These are phyloP conservation scores for Drosophila varians DNA, from an alignment of 1,140 invertebrate species.

Conservation along the genomic window DNA sequence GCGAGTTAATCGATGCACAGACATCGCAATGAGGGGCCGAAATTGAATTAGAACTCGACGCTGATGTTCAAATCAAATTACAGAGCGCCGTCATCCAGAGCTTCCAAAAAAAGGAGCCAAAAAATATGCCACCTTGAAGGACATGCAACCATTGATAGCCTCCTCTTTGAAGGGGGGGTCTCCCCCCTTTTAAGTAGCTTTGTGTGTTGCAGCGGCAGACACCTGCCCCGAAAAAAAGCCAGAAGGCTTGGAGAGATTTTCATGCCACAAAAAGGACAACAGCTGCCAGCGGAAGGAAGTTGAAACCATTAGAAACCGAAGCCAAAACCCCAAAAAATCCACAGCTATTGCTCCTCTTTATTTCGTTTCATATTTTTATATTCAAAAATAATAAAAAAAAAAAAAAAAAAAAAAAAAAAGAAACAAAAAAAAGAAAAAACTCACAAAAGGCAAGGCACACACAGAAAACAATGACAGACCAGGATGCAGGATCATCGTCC, in stretches of 20 bases:
- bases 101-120: too few species aligned
- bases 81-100: conserved; percentile 14
- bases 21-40: conserved; percentile 40
- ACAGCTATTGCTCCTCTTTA: not conserved
- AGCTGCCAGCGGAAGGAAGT: conserved; percentile 75
- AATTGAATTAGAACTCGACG: conserved; percentile 72
- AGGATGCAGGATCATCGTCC: conserved; percentile 46
- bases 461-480: conserved; percentile 53
- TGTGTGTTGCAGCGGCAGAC: conserved; percentile 36
- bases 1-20: conserved; percentile 65
- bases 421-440: conserved; percentile 6
- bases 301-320: conserved; percentile 77
- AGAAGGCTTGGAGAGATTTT: not conserved
- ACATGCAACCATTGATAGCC: not conserved
- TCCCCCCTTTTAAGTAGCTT: conserved; percentile 53
- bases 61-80: conserved; percentile 70
- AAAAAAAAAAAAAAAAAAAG: conserved; percentile 4
- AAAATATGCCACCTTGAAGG: not conserved
- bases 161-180: not conserved
- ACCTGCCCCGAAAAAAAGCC: conserved; percentile 8
- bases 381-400: conserved; percentile 6
- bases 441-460: conserved; percentile 22
- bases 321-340: conserved; percentile 36
- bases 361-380: conserved; percentile 66
- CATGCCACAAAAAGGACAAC: conserved; percentile 42